Percentiles rank a stretch among this genome's conserved stretches.
Conservation (phyloP, 2,888 invertebrate genomes). For the Rotaria magnacalcarata region DNA sequence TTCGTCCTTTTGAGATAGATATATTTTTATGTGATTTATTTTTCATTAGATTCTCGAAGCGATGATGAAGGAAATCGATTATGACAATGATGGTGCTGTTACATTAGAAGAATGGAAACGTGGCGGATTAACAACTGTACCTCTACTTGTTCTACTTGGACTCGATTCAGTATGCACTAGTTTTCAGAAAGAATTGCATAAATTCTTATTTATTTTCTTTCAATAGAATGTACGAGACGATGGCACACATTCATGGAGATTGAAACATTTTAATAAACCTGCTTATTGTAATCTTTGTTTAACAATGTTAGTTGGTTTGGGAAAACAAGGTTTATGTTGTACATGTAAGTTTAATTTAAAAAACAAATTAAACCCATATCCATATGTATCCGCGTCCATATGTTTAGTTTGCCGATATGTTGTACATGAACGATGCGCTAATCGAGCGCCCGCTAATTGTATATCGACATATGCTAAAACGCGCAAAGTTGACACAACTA, state of each 20-base stretch:
- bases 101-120: constrained; percentile 94
- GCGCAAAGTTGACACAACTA: constrained; percentile 68
- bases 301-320: constrained; percentile 87
- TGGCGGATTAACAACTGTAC: constrained; percentile 92
- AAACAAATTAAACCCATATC: background rate
- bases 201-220: background rate
- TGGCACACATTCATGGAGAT: constrained; percentile 87
- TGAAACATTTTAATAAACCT: constrained; percentile 90
- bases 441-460: constrained; percentile 87
- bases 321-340: constrained; percentile 91
- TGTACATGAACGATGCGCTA: constrained; percentile 94
- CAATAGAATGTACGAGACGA: constrained; percentile 80
- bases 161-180: constrained; percentile 68
- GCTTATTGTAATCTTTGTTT: constrained; percentile 93
- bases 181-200: background rate
- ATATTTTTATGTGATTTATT: background rate
- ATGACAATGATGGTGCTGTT: constrained; percentile 91
- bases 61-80: constrained; percentile 98
- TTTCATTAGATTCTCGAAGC: constrained; percentile 71
- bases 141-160: constrained; percentile 83
- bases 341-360: constrained; percentile 71
- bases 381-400: background rate
- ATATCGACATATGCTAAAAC: constrained; percentile 93
- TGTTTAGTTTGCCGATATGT: constrained; percentile 84
- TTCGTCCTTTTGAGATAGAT: background rate